Conservation (phyloP, 2,797 vertebrate species). For the Clarias fuscus region DNA sequence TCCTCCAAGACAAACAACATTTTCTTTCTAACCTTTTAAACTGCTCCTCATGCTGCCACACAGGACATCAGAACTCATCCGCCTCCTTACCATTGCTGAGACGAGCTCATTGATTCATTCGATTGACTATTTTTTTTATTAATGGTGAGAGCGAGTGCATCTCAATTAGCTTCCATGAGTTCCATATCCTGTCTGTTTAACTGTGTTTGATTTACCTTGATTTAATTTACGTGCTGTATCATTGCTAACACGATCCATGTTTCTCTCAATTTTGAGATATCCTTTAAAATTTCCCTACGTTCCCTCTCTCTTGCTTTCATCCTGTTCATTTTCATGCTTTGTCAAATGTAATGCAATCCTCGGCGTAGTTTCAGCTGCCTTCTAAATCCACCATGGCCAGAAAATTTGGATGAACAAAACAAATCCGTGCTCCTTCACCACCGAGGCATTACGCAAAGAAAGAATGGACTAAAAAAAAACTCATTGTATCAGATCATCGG, state of each 20-base stretch:
- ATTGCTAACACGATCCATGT: background rate
- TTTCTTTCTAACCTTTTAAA: background rate
- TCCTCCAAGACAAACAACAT: background rate
- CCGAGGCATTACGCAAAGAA: background rate
- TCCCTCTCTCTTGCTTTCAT: background rate
- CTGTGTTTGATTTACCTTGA: background rate
- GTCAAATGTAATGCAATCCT: background rate
- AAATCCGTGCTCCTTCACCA: background rate
- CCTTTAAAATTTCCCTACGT: background rate
- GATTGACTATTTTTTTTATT: background rate
- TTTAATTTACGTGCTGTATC: background rate
- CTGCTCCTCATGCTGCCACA: background rate
- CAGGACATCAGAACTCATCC: background rate
- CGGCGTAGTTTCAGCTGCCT: background rate
- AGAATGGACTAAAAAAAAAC: background rate
- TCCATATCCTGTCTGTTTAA: background rate
- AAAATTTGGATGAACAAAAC: background rate
- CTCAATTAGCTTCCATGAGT: background rate
- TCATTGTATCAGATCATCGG: background rate
- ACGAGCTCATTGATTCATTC: background rate
- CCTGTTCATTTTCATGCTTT: constrained; percentile 1
- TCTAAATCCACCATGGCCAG: background rate
- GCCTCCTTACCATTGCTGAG: background rate
- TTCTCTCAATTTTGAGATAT: background rate
- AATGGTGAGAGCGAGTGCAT: background rate